Evolutionary conservation across 2,888 invertebrate genomes (phyloP).

Genomic region (Blastobasis adustella): DNA sequence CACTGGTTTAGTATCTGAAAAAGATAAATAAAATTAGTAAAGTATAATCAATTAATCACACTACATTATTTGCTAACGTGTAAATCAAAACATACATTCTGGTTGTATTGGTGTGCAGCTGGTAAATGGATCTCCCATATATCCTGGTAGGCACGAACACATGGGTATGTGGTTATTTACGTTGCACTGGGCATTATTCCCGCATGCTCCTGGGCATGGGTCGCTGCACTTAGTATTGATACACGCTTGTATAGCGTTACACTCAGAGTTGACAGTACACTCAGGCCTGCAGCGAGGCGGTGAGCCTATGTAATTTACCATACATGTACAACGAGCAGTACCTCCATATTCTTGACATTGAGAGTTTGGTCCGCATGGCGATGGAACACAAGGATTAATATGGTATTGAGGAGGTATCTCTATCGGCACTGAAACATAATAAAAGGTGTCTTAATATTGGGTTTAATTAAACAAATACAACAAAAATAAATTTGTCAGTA

Average conservation of each 20-base stretch:
- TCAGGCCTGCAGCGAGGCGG: conserved; percentile 86
- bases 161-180: conserved; percentile 81
- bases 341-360: conserved; percentile 79
- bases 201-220: conserved; percentile 87
- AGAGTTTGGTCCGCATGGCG: conserved; percentile 87
- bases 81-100: conserved; percentile 12
- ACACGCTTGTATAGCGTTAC: conserved; percentile 80
- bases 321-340: conserved; percentile 81
- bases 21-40: neutral
- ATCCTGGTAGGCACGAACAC: conserved; percentile 80
- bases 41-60: neutral
- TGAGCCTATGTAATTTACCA: conserved; percentile 82
- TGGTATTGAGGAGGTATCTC: conserved; percentile 35
- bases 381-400: conserved; percentile 80
- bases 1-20: conserved; percentile 49
- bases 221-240: conserved; percentile 82
- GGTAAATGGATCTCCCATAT: conserved; percentile 83
- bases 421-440: conserved; percentile 32
- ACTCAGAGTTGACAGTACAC: conserved; percentile 82
- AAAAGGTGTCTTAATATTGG: neutral
- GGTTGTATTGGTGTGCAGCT: conserved; percentile 46
- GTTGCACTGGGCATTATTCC: conserved; percentile 82
- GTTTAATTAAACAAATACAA: neutral
- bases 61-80: conserved; percentile 21
- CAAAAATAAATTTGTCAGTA: too few relatives aligned